A percentile compares a stretch with the other conserved stretches of the same genome.
Evolutionary conservation across 2,797 vertebrate species (phyloP).

Genomic region (Pseudotriccus pelzelni): DNA sequence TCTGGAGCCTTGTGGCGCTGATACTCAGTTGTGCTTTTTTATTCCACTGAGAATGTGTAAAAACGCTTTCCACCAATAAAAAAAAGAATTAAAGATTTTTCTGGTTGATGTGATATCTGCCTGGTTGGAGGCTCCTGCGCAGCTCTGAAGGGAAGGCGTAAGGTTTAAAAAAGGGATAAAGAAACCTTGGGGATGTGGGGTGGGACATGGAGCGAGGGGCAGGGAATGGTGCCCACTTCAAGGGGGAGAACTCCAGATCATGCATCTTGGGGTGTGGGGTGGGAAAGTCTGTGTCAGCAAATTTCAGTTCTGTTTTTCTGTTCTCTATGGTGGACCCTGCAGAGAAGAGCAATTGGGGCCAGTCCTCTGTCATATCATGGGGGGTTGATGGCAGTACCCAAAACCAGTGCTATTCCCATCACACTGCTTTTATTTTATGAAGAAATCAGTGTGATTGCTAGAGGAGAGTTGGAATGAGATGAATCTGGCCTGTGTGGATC

Average conservation of each 20-base stretch:
- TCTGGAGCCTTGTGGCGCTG: not conserved
- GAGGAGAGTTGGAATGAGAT: not conserved
- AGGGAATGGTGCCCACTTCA: not conserved
- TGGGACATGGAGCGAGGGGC: not conserved
- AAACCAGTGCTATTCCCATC: accelerated
- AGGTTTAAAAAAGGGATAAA: not conserved
- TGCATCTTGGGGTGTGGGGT: not conserved
- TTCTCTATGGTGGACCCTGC: accelerated
- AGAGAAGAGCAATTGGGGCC: accelerated
- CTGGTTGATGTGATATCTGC: not conserved
- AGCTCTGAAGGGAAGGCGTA: not conserved
- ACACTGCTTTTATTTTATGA: not conserved
- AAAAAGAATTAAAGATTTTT: not conserved
- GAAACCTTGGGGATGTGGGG: not conserved
- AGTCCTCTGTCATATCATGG: accelerated
- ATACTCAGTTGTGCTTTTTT: not conserved
- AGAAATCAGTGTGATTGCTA: not conserved
- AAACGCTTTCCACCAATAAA: not conserved
- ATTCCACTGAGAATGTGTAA: not conserved
- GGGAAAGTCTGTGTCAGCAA: not conserved
- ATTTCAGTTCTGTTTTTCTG: not conserved
- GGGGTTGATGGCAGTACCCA: not conserved
- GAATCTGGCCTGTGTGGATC: not conserved
- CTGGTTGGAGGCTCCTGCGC: not conserved
- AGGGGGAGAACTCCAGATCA: not conserved